Evolutionary conservation across 2,797 vertebrate species (phyloP), one percentile per base, ranked within the genome.

Genomic region (Acanthurus lineatus): DNA sequence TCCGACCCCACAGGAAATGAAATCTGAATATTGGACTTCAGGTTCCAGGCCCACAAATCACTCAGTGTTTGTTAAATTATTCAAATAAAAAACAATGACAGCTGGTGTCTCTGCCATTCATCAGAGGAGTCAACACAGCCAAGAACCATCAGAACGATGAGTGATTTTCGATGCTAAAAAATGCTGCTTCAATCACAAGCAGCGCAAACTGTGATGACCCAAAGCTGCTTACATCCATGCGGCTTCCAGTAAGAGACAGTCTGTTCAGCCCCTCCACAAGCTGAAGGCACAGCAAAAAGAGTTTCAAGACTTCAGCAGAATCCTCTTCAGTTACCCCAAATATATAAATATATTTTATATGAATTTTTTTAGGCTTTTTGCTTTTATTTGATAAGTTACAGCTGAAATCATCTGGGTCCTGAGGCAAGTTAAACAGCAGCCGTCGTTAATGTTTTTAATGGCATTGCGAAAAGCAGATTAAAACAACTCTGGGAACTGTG

Each of bases 71-170:
- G 76, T 54, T 73, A 74, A 80, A 71, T 78, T 66, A 82, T 82
- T 85, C 69, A 73, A 74, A 69, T 71, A 45, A 79, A 87, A 83
- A 79, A 32, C 79, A 77, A 2, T 57, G 79, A 71, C 84, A 89
- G 73, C 86, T 87, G 84, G 73, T 61, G 75, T 81, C 79, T 87
- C 58, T 74, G 61, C 54, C 48, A 74, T 74, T 87, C 64, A 73
- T 84, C 70, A 69, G 59, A 71, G n/a, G 25, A 52, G 67, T 53
- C 40, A 68, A 71, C 63, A n/a, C 35, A 48, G 63, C 56, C 71
- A 56, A 56, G 64, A 60, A 68, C 63, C 47, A 45, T 19, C 42
- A 52, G 16, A 74, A 40, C 19, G 3, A 38, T 12, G 20, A 83
- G 64, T 48, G 60, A 69, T 72, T 82, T 79, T 35, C 57, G 80